Percentiles rank a stretch among this genome's conserved stretches.
Evolutionary conservation across 1,140 invertebrate species (phyloP).

Genomic region (Drosophila biarmipes): DNA sequence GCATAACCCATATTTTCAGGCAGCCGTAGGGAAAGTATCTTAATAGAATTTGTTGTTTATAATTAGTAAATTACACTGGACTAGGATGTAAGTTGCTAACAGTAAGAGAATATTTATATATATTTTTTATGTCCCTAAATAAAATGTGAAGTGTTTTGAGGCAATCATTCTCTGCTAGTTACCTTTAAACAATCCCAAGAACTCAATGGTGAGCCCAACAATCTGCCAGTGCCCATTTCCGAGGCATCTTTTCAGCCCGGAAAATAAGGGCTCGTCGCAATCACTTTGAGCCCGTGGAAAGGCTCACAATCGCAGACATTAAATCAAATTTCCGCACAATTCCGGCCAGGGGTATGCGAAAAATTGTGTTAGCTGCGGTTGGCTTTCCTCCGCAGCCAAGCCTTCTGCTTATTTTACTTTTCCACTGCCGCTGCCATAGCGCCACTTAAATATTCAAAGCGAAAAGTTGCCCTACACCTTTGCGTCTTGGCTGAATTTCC

Average conservation of each 20-base stretch:
- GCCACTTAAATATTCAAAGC: slow-evolving; percentile 82
- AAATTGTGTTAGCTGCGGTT: slow-evolving; percentile 77
- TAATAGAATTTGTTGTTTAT: background rate
- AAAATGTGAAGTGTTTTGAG: background rate
- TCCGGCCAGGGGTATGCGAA: slow-evolving; percentile 64
- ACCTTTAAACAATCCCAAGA: slow-evolving; percentile 1
- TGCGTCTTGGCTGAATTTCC: slow-evolving; percentile 48
- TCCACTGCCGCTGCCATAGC: slow-evolving; percentile 32
- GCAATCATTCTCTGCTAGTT: background rate
- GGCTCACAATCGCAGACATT: slow-evolving; percentile 75
- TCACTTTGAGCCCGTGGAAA: slow-evolving; percentile 58
- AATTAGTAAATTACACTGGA: background rate
- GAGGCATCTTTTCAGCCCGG: slow-evolving; percentile 8
- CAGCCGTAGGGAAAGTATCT: background rate
- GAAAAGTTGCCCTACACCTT: slow-evolving; percentile 73
- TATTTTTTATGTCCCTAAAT: no score
- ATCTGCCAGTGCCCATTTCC: slow-evolving; percentile 30
- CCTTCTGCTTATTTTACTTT: slow-evolving; percentile 12
- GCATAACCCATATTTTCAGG: slow-evolving; percentile 19
- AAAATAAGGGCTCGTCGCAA: slow-evolving; percentile 42
- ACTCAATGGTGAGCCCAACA: slow-evolving; percentile 3
- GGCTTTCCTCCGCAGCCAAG: slow-evolving; percentile 8
- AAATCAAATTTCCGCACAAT: slow-evolving; percentile 84
- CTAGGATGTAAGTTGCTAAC: no score
- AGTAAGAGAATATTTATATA: no score